Conservation (phyloP, 2,797 vertebrate species). For the Iguana delicatissima region DNA sequence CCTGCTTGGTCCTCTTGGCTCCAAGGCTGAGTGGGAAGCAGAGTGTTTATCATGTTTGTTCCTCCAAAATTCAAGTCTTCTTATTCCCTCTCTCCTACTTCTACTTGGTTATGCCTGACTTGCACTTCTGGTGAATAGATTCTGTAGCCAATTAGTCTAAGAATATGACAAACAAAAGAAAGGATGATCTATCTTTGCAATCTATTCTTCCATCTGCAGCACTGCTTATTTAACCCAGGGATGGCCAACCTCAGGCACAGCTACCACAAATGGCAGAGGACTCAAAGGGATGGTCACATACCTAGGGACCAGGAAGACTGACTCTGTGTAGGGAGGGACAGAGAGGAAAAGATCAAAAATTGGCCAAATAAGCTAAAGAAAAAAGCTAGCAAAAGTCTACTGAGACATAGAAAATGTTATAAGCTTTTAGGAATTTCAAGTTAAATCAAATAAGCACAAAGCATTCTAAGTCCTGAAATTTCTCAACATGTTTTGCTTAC, state of each 20-base stretch:
- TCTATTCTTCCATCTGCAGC: conserved; percentile 42
- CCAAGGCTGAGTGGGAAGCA: no score
- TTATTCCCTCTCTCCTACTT: neutral
- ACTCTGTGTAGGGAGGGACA: neutral
- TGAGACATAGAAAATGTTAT: no score
- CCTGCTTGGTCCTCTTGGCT: neutral
- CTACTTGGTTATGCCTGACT: conserved; percentile 26
- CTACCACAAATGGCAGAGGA: no score
- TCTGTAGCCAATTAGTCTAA: conserved; percentile 23
- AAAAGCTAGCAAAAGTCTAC: no score
- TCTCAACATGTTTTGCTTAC: no score
- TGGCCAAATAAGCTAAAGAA: no score
- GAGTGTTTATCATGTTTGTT: neutral
- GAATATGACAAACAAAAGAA: conserved; percentile 12
- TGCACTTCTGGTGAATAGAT: conserved; percentile 30
- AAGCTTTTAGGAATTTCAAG: no score
- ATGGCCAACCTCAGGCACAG: neutral
- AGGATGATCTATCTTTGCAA: conserved; percentile 21
- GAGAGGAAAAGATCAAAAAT: no score
- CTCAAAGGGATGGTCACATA: no score
- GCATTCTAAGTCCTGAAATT: no score
- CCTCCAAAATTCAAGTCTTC: neutral
- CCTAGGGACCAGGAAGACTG: no score
- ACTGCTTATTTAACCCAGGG: conserved; percentile 8
- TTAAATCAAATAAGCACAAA: no score